Conservation (phyloP, 2,888 invertebrate species). For the Pinctada fucata region DNA sequence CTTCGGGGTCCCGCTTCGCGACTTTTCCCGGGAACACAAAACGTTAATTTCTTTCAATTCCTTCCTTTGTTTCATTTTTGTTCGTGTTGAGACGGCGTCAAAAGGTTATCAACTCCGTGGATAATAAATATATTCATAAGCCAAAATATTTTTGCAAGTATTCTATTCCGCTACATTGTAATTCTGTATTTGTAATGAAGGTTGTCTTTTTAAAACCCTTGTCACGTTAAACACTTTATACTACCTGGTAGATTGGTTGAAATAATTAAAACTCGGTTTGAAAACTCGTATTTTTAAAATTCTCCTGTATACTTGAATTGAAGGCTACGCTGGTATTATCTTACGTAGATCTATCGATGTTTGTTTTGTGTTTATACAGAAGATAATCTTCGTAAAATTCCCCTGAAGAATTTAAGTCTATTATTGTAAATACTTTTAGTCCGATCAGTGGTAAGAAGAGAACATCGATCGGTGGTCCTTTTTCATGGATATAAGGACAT, state of each 20-base stretch:
- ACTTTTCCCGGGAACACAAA: constrained; percentile 2
- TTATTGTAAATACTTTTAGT: neutral
- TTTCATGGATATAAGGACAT: too few relatives aligned
- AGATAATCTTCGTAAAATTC: neutral
- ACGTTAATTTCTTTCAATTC: neutral
- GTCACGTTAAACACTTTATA: neutral
- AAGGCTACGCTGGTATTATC: neutral
- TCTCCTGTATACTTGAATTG: neutral
- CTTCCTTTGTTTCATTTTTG: constrained; percentile 9
- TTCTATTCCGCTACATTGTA: neutral
- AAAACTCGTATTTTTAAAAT: neutral
- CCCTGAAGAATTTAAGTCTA: neutral
- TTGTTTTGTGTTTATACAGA: neutral
- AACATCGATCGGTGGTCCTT: too few relatives aligned
- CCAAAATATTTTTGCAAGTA: constrained; percentile 4
- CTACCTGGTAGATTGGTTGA: neutral
- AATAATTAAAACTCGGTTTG: neutral
- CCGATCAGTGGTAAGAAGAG: too few relatives aligned
- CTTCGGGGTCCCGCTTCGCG: neutral
- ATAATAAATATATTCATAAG: constrained; percentile 5
- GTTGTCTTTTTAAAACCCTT: neutral
- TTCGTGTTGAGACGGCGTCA: neutral
- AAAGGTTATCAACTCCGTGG: neutral
- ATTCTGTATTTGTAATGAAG: constrained; percentile 3
- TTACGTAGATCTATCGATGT: neutral